Evolutionary conservation across 2,888 invertebrate species (phyloP), one percentile per base, ranked within the genome.

Genomic region (Exephanes ischioxanthus): DNA sequence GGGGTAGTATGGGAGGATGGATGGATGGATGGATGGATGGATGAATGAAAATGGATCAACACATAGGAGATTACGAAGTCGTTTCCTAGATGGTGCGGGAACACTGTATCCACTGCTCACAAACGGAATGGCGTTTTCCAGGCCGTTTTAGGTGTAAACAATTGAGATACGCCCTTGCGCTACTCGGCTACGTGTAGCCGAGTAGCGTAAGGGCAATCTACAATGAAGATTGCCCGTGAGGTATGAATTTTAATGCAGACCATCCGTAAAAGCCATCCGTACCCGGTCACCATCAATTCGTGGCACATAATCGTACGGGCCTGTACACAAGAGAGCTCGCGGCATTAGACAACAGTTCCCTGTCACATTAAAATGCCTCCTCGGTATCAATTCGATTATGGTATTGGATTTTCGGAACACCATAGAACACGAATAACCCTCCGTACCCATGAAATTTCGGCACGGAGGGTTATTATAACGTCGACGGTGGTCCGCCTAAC

Each of bases 31-130:
- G 2, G 26, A 26, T 26, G 26, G 26, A 26, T 26, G 2, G 51
- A 26, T 48, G 51, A 19, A 53, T 53, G 55, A 68, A 22, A 41
- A 33, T 51, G 2, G 37, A 22, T 51, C 51, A 53, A 66, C 66
- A 41, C 51, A 51, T n/a, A 33, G 58, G 11, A 11, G 26, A 77
- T 67, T 26, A 6, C 16, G 37, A 77, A 77, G 30, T 45, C 53
- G 41, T 26, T 9, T 41, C 9, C 11, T 41, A 41, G 41, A 16
- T 45, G 14, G 16, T 45, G 16, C 45, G 45, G 41, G 9, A 41
- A 7, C 45, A 16, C 45, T 45, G 14, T 45, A 45, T 45, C 16
- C 3, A 3, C 16, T 45, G 41, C 41, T 41, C 11, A 1, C 41
- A 41, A 41, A 11, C 41, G 41, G 41, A 41, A 41, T 41, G 41